phyloP scores from a whole-genome alignment of 2,888 invertebrate genomes.

The Lycophotia porphyrea region DNA sequence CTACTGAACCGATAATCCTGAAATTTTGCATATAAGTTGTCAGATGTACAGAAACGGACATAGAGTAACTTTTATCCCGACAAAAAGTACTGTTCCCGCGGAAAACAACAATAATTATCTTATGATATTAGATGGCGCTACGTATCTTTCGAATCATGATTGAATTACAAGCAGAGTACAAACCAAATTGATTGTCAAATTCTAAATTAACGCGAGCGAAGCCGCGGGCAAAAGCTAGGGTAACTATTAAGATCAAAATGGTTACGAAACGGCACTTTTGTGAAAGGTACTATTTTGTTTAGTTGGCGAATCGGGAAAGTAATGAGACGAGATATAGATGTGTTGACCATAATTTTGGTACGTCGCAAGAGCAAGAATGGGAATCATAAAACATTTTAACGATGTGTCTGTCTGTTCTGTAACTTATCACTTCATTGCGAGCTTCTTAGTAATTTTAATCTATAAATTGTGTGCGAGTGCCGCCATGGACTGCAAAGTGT shows the following conservation, averaged over 20 bases:
- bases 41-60: too few relatives aligned
- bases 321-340: not conserved
- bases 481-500: slow-evolving; percentile 59
- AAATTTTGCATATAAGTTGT: too few relatives aligned
- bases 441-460: slow-evolving; percentile 26
- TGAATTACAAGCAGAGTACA: too few relatives aligned
- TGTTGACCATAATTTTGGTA: slow-evolving; percentile 2
- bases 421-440: slow-evolving; percentile 41
- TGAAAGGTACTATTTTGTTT: not conserved
- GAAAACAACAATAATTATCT: too few relatives aligned
- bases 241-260: not conserved
- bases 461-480: slow-evolving; percentile 50
- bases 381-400: not conserved
- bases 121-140: too few relatives aligned
- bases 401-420: not conserved
- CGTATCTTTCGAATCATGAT: too few relatives aligned
- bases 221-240: too few relatives aligned
- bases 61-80: too few relatives aligned
- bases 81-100: too few relatives aligned
- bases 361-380: not conserved
- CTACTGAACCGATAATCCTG: too few relatives aligned
- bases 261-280: not conserved
- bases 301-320: not conserved
- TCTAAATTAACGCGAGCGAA: too few relatives aligned
- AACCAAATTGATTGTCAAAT: too few relatives aligned